These are phyloP conservation scores for Chondrilla cf. caribensis DNA, from an alignment of 37 sponge, comb jelly and placozoan genomes.

Conservation along the genomic window DNA sequence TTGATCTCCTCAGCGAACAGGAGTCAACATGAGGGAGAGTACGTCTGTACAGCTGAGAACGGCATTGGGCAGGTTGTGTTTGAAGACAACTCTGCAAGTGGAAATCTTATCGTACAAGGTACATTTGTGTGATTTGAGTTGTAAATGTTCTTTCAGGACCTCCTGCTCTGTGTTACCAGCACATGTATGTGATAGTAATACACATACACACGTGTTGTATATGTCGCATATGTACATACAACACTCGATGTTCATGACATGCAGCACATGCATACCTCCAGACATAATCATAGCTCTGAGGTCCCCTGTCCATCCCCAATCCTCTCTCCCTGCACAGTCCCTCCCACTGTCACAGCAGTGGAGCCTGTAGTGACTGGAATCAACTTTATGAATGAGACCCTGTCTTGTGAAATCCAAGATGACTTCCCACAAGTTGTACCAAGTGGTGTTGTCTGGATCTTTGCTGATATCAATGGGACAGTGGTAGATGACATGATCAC, in stretches of 20 bases:
- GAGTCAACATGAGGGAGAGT: slow-evolving; percentile 6
- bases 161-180: too few relatives aligned
- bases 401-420: slow-evolving; percentile 39
- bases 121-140: neutral
- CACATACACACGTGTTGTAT: too few relatives aligned
- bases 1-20: slow-evolving; percentile 18
- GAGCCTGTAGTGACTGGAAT: slow-evolving; percentile 24
- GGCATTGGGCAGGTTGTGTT: neutral
- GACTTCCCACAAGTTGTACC: slow-evolving; percentile 47
- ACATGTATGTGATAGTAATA: too few relatives aligned
- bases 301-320: neutral
- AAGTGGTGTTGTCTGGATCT: slow-evolving; percentile 37
- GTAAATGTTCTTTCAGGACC: too few relatives aligned
- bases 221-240: too few relatives aligned
- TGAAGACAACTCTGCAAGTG: slow-evolving; percentile 1
- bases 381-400: neutral
- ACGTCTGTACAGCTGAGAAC: slow-evolving; percentile 33
- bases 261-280: too few relatives aligned
- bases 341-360: slow-evolving; percentile 41
- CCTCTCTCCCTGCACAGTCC: slow-evolving; percentile 38
- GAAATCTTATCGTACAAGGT: slow-evolving; percentile 51
- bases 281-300: neutral
- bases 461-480: slow-evolving; percentile 6
- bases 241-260: too few relatives aligned
- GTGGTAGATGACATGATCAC: neutral